phyloP scores from a whole-genome alignment of 2,888 invertebrate genomes.

The Lathronympha strigana region DNA sequence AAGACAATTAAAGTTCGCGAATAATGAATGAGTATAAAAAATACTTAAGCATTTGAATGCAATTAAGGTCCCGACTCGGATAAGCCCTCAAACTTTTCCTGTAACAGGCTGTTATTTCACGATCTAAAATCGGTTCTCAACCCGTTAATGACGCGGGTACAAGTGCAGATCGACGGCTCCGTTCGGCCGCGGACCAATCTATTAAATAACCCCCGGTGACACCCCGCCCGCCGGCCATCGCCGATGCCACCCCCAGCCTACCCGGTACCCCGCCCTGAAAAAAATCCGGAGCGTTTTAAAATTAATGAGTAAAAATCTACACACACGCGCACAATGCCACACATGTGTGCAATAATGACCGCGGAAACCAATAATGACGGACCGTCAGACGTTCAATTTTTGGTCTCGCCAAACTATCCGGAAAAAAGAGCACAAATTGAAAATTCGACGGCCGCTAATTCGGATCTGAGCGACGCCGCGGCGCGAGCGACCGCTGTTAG shows the following conservation, averaged over 20 bases:
- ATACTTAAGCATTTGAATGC: slow-evolving; percentile 68
- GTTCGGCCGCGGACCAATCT: slow-evolving; percentile 85
- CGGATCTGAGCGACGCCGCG: slow-evolving; percentile 70
- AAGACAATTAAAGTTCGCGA: slow-evolving; percentile 47
- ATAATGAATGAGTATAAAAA: slow-evolving; percentile 47
- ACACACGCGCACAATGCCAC: slow-evolving; percentile 77
- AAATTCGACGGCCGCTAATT: slow-evolving; percentile 80
- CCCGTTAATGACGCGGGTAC: slow-evolving; percentile 84
- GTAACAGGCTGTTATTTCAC: slow-evolving; percentile 84
- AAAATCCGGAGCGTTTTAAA: slow-evolving; percentile 85
- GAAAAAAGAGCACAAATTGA: slow-evolving; percentile 78
- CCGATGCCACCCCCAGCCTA: slow-evolving; percentile 78
- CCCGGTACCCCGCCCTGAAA: slow-evolving; percentile 83
- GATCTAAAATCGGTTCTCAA: slow-evolving; percentile 84
- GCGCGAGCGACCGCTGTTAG: slow-evolving; percentile 81
- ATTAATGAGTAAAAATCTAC: slow-evolving; percentile 85
- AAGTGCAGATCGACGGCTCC: slow-evolving; percentile 84
- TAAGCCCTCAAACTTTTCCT: slow-evolving; percentile 82
- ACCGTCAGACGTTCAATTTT: slow-evolving; percentile 53
- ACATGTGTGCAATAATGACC: slow-evolving; percentile 78
- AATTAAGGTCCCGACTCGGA: slow-evolving; percentile 77
- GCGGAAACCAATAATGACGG: slow-evolving; percentile 61
- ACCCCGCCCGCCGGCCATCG: slow-evolving; percentile 83
- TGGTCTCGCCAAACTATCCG: slow-evolving; percentile 75
- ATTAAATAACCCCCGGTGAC: slow-evolving; percentile 85